Evolutionary conservation across 2,797 vertebrate species (phyloP).

Genomic region (Dallia pectoralis): DNA sequence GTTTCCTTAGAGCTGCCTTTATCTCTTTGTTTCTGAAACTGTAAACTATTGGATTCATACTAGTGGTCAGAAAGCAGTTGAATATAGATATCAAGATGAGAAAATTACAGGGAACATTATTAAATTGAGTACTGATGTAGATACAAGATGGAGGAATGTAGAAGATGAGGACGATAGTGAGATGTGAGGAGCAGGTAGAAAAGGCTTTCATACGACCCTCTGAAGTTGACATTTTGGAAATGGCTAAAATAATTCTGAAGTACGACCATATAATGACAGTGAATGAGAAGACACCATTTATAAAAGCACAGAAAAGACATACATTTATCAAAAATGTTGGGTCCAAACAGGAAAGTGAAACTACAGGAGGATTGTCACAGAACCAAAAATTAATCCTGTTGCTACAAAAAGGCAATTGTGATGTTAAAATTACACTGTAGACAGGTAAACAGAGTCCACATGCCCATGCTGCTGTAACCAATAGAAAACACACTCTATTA

Average conservation of each 20-base stretch:
- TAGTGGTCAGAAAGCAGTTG: background rate
- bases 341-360: slow-evolving; percentile 10
- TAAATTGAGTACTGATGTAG: slow-evolving; percentile 4
- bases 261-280: background rate
- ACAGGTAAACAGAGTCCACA: background rate
- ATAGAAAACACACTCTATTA: background rate
- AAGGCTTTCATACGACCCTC: slow-evolving; percentile 5
- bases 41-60: slow-evolving; percentile 6
- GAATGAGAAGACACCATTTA: background rate
- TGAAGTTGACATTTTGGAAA: slow-evolving; percentile 1
- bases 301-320: background rate
- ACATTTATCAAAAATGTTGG: background rate
- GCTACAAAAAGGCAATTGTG: background rate
- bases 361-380: slow-evolving; percentile 13
- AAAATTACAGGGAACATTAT: background rate
- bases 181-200: slow-evolving; percentile 6
- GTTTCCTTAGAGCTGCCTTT: background rate
- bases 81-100: slow-evolving; percentile 1
- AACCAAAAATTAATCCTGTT: slow-evolving; percentile 1
- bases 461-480: background rate
- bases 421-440: background rate
- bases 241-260: background rate
- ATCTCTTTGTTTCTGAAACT: slow-evolving; percentile 13
- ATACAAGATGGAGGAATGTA: slow-evolving; percentile 3
- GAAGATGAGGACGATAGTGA: slow-evolving; percentile 7